Evolutionary conservation across 2,888 invertebrate genomes (phyloP).

Genomic region (Tanytarsus gracilentus): DNA sequence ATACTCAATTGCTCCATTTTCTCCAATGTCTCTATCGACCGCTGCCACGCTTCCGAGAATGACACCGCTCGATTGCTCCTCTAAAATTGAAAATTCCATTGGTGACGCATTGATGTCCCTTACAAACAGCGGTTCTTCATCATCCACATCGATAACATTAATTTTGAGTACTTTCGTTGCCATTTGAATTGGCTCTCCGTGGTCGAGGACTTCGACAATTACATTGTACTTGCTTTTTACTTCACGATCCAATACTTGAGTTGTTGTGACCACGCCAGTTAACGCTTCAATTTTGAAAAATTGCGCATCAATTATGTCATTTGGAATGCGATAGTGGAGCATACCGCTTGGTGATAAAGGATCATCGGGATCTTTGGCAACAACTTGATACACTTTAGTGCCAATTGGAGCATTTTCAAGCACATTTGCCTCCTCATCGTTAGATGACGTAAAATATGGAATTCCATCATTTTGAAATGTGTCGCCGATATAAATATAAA

Average conservation of each 20-base stretch:
- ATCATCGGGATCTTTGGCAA: slow-evolving; percentile 70
- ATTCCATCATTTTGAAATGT: slow-evolving; percentile 74
- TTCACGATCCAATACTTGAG: slow-evolving; percentile 63
- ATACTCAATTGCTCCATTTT: slow-evolving; percentile 68
- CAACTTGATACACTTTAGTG: slow-evolving; percentile 64
- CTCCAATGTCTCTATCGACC: slow-evolving; percentile 63
- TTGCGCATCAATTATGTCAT: slow-evolving; percentile 55
- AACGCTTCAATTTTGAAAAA: slow-evolving; percentile 52
- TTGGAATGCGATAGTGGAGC: slow-evolving; percentile 60
- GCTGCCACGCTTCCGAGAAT: slow-evolving; percentile 60
- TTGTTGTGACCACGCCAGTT: slow-evolving; percentile 62
- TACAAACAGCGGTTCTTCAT: slow-evolving; percentile 64
- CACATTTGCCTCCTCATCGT: slow-evolving; percentile 59
- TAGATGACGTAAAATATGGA: slow-evolving; percentile 60
- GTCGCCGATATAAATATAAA: slow-evolving; percentile 64
- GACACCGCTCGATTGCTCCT: slow-evolving; percentile 58
- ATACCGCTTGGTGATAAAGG: slow-evolving; percentile 65
- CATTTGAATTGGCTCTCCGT: slow-evolving; percentile 67
- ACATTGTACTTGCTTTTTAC: slow-evolving; percentile 63
- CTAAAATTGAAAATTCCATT: slow-evolving; percentile 51
- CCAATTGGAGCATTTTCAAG: slow-evolving; percentile 68
- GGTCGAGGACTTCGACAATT: slow-evolving; percentile 66
- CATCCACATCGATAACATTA: slow-evolving; percentile 63
- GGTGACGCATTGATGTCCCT: slow-evolving; percentile 60
- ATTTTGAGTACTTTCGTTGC: slow-evolving; percentile 62